A percentile compares a stretch with the other conserved stretches of the same genome.
Conservation (phyloP, 2,113 vertebrate genomes). For the Forbesichthys papilliferus region DNA sequence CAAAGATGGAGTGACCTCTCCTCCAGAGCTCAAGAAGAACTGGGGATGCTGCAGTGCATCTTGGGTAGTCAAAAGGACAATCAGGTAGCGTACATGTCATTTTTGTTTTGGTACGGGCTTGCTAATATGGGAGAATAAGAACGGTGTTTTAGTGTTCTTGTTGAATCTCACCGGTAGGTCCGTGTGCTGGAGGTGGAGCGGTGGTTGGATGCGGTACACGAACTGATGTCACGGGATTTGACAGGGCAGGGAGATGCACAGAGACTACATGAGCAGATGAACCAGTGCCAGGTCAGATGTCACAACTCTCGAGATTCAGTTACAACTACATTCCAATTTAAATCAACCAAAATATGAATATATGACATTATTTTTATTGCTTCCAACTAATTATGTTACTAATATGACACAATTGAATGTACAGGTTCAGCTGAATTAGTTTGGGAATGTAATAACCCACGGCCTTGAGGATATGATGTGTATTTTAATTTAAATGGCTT, state of each 20-base stretch:
- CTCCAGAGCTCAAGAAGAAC: constrained; percentile 77
- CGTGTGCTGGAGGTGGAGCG: constrained; percentile 79
- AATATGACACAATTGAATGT: neutral
- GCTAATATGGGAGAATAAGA: neutral
- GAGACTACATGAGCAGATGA: constrained; percentile 83
- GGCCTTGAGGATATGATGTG: neutral
- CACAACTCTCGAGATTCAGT: neutral
- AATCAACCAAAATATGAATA: no score
- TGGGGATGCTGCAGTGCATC: constrained; percentile 84
- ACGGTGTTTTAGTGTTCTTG: neutral
- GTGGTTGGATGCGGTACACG: constrained; percentile 86
- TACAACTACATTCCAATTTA: no score
- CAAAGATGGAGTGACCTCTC: constrained; percentile 83
- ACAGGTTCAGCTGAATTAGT: neutral
- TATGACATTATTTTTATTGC: neutral
- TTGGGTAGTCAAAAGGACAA: constrained; percentile 83
- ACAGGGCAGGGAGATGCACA: constrained; percentile 68
- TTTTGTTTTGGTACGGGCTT: neutral
- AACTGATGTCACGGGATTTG: constrained; percentile 80
- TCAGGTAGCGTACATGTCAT: constrained; percentile 77
- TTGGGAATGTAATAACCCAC: neutral
- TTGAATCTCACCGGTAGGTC: constrained; percentile 69
- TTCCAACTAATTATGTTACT: neutral
- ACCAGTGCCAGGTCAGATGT: constrained; percentile 84
- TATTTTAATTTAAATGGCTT: neutral